Percentiles rank a stretch among this genome's conserved stretches.
Conservation (phyloP, 92 coral and sea anemone genomes). For the Metridium senile region DNA sequence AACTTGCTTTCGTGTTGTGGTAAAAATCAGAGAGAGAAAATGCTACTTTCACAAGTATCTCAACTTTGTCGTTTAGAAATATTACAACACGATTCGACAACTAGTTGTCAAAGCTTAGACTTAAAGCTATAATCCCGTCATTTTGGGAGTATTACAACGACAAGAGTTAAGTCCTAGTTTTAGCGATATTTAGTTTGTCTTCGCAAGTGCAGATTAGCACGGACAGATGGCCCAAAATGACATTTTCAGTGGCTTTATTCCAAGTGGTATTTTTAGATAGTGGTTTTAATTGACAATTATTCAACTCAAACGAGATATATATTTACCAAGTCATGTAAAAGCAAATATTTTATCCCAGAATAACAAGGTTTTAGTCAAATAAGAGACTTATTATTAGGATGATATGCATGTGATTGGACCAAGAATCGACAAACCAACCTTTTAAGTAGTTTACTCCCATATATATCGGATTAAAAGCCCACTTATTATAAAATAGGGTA, state of each 20-base stretch:
- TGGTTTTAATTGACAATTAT: constrained; percentile 12
- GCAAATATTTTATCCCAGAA: background rate
- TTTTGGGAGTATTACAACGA: background rate
- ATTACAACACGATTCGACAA: background rate
- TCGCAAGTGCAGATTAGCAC: background rate
- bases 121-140: background rate
- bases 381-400: background rate
- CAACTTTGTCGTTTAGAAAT: background rate
- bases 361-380: background rate
- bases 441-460: background rate
- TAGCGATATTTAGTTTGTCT: background rate
- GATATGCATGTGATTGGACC: background rate
- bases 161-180: background rate
- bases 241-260: background rate
- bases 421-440: background rate
- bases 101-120: background rate
- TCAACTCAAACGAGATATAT: constrained; percentile 7
- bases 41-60: background rate
- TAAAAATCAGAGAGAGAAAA: background rate
- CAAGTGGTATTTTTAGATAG: constrained; percentile 2
- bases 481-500: background rate
- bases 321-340: background rate
- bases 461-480: background rate
- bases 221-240: background rate
- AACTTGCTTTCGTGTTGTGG: background rate